Conservation (phyloP, 1,140 invertebrate genomes). For the Drosophila arawakana region DNA sequence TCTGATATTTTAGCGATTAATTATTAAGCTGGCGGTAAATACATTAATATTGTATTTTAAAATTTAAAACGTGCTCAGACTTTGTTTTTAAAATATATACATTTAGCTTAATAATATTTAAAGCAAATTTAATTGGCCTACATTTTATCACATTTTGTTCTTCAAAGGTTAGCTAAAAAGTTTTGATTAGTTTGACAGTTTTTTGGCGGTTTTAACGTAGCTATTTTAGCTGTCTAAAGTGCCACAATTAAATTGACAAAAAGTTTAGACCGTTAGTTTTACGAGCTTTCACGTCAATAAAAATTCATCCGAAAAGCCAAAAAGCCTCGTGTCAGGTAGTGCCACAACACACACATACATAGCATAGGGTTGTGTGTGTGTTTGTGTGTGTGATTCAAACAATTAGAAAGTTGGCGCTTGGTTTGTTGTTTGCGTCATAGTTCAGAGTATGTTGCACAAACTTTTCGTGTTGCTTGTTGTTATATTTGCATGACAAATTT, state of each 20-base stretch:
- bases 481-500: conserved; percentile 71
- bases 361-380: conserved; percentile 39
- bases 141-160: not conserved
- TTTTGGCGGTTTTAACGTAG: conserved; percentile 1
- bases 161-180: not conserved
- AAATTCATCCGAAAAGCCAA: conserved; percentile 66
- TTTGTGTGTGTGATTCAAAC: conserved; percentile 74
- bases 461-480: conserved; percentile 55
- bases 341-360: conserved; percentile 29
- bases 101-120: not conserved
- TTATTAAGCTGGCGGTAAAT: conserved; percentile 26
- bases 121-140: not conserved
- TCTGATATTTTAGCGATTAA: conserved; percentile 63
- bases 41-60: conserved; percentile 54
- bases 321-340: conserved; percentile 46
- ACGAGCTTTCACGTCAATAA: conserved; percentile 41
- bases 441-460: conserved; percentile 40
- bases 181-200: conserved; percentile 31
- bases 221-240: not conserved
- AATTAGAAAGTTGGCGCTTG: conserved; percentile 71
- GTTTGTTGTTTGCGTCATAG: conserved; percentile 58
- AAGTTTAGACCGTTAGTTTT: conserved; percentile 31
- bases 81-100: too few relatives aligned
- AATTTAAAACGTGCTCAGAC: too few relatives aligned
- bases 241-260: conserved; percentile 30